Conservation (phyloP, 2,797 vertebrate species). For the Hyperoplus immaculatus region DNA sequence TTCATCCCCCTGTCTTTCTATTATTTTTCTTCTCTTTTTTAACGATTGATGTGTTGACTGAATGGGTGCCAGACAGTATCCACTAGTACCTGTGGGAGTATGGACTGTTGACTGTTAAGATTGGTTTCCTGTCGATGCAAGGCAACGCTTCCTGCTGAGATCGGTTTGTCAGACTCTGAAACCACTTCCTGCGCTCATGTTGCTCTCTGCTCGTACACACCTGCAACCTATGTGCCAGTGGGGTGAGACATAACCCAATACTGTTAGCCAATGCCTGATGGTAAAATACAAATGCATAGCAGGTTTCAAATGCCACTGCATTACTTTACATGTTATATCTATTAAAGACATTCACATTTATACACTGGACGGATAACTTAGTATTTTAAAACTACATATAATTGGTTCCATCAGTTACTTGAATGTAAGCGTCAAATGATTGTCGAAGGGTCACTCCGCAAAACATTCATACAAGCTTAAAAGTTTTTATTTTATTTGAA, state of each 20-base stretch:
- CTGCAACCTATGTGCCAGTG: conserved; percentile 48
- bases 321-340: neutral
- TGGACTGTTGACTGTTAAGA: conserved; percentile 73
- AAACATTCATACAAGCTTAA: neutral
- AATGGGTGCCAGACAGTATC: neutral
- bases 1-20: neutral
- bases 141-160: conserved; percentile 72
- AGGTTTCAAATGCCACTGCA: conserved; percentile 1
- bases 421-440: neutral
- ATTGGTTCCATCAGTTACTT: neutral
- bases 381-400: neutral
- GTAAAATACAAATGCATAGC: neutral
- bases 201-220: conserved; percentile 57
- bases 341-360: neutral
- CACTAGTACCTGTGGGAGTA: conserved; percentile 39
- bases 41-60: neutral
- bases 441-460: neutral
- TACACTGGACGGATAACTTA: neutral
- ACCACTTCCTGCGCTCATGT: conserved; percentile 82
- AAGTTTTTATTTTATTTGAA: neutral
- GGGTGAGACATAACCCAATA: neutral
- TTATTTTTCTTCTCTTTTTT: neutral
- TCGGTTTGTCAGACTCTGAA: conserved; percentile 56
- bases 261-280: neutral
- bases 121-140: conserved; percentile 78